Evolutionary conservation across 2,888 invertebrate genomes (phyloP).

Genomic region (Chymomyza amoena): DNA sequence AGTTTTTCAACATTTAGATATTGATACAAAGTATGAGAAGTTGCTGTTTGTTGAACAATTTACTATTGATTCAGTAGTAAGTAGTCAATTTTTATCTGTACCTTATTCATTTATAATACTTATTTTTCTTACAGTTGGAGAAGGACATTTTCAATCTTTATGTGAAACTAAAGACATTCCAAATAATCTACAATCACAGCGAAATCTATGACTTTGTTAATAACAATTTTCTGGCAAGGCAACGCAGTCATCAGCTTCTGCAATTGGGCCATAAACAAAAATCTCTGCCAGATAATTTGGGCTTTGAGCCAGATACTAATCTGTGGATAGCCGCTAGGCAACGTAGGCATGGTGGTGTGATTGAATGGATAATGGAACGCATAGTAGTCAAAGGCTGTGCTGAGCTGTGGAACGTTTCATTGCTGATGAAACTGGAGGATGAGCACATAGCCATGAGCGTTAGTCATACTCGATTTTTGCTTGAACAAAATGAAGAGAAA

Average conservation of each 20-base stretch:
- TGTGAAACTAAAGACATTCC: conserved; percentile 85
- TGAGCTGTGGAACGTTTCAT: conserved; percentile 83
- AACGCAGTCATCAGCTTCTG: conserved; percentile 58
- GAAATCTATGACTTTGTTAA: conserved; percentile 82
- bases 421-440: conserved; percentile 79
- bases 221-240: conserved; percentile 80
- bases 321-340: conserved; percentile 30
- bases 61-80: conserved; percentile 82
- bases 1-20: conserved; percentile 82
- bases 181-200: conserved; percentile 84
- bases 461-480: conserved; percentile 81
- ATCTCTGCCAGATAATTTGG: conserved; percentile 63
- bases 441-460: conserved; percentile 82
- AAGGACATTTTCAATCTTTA: conserved; percentile 84
- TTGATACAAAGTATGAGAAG: conserved; percentile 82
- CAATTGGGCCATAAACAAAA: conserved; percentile 63
- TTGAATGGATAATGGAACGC: conserved; percentile 80
- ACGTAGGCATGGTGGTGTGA: conserved; percentile 45
- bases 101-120: not conserved
- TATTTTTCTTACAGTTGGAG: conserved; percentile 71
- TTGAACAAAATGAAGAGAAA: conserved; percentile 81
- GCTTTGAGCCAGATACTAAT: conserved; percentile 26
- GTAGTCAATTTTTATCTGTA: conserved; percentile 16
- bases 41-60: conserved; percentile 81
- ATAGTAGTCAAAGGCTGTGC: conserved; percentile 84